These are phyloP conservation scores for Apaloderma vittatum DNA, from an alignment of 2,113 vertebrate genomes.

Conservation along the genomic window DNA sequence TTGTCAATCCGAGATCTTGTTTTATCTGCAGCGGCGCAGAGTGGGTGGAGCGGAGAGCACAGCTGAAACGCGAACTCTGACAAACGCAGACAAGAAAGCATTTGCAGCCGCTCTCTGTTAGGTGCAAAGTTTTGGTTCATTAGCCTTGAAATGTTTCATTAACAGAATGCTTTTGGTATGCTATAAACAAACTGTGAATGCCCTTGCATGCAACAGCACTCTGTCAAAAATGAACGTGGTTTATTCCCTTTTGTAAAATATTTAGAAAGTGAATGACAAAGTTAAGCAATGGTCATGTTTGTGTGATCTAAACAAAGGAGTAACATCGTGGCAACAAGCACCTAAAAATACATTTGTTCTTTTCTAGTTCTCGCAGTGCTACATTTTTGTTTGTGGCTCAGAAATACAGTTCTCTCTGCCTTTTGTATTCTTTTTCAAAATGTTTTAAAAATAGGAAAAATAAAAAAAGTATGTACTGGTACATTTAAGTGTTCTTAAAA, in stretches of 20 bases:
- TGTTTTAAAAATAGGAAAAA: not conserved
- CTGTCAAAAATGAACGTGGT: not conserved
- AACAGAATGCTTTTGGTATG: conserved; percentile 41
- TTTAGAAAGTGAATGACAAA: not conserved
- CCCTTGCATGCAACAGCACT: not conserved
- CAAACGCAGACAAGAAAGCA: conserved; percentile 54
- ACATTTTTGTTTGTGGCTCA: not conserved
- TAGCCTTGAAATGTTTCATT: conserved; percentile 68
- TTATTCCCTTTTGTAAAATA: not conserved
- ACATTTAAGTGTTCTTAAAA: not conserved
- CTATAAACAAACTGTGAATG: conserved; percentile 15
- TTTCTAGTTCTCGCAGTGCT: not conserved
- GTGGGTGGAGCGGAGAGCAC: conserved; percentile 70
- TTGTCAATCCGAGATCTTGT: conserved; percentile 78
- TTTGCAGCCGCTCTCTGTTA: conserved; percentile 37
- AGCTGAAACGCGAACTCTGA: conserved; percentile 76
- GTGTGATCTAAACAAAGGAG: not conserved
- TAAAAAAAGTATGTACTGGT: not conserved
- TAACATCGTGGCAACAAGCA: not conserved
- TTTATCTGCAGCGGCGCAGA: conserved; percentile 79
- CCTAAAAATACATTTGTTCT: not conserved
- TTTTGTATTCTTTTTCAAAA: not conserved
- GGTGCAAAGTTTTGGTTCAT: conserved; percentile 70
- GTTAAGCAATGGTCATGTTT: not conserved
- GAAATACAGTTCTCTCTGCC: not conserved